These are phyloP conservation scores for Anas flavirostris DNA, from an alignment of 2,797 vertebrate genomes.

Conservation along the genomic window DNA sequence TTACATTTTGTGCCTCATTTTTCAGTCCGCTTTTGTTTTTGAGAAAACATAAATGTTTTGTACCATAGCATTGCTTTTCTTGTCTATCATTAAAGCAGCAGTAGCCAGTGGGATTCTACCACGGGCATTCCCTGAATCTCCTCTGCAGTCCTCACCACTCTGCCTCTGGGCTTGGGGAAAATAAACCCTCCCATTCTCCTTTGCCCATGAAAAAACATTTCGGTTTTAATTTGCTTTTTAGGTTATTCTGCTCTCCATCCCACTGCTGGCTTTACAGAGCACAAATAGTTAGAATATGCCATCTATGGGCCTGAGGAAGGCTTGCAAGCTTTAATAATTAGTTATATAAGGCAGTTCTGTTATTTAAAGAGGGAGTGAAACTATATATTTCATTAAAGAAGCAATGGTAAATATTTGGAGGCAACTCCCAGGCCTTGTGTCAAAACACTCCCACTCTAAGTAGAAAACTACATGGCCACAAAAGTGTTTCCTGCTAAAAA, in stretches of 20 bases:
- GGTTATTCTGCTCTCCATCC: neutral
- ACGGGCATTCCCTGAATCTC: rapidly evolving
- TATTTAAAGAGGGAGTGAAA: slow-evolving; percentile 1
- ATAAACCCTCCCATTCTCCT: neutral
- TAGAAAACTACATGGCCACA: neutral
- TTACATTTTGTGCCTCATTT: slow-evolving; percentile 36
- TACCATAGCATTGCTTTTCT: neutral
- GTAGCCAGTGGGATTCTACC: neutral
- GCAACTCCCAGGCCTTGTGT: neutral
- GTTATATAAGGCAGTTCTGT: neutral
- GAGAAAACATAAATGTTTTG: neutral
- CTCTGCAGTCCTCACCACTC: neutral
- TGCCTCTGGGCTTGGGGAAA: neutral
- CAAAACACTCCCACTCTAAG: slow-evolving; percentile 20
- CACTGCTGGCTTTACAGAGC: neutral
- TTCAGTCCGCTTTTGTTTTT: slow-evolving; percentile 1
- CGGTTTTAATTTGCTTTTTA: slow-evolving; percentile 9
- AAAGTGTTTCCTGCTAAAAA: neutral
- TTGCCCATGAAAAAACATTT: neutral
- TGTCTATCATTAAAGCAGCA: neutral
- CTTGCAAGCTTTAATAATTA: slow-evolving; percentile 28
- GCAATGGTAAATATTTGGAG: neutral
- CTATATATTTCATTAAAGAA: slow-evolving; percentile 36
- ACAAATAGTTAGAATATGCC: slow-evolving; percentile 64
- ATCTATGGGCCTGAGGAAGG: slow-evolving; percentile 65